Percentiles rank a stretch among this genome's conserved stretches.
phyloP scores from a whole-genome alignment of 2,888 invertebrate species.

The Acrobasis suavella region DNA sequence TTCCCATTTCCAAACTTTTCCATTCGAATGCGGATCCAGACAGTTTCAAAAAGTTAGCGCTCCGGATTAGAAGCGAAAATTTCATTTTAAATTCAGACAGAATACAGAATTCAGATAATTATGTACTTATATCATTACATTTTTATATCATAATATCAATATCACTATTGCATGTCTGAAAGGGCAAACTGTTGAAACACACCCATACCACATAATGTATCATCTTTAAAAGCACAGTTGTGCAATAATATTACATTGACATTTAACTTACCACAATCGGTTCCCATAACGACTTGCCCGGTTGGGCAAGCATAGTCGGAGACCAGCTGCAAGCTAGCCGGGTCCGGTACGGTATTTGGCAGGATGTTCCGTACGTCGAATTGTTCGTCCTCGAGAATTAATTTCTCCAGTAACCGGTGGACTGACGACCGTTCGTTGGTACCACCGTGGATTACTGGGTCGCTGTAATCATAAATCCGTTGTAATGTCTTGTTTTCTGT shows the following conservation, averaged over 20 bases:
- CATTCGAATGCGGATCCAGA: too few relatives aligned
- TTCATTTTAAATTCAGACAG: too few relatives aligned
- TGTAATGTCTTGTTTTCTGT: not conserved
- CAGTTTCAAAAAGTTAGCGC: too few relatives aligned
- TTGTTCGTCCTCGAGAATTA: conserved; percentile 96
- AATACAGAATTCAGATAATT: too few relatives aligned
- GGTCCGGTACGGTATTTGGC: conserved; percentile 97
- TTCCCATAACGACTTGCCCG: conserved; percentile 96
- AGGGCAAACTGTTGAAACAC: too few relatives aligned
- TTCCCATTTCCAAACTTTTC: too few relatives aligned
- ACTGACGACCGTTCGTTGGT: conserved; percentile 94
- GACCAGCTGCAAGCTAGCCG: conserved; percentile 91
- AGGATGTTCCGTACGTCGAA: conserved; percentile 96
- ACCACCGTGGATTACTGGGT: conserved; percentile 93
- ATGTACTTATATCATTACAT: too few relatives aligned
- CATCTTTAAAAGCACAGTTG: too few relatives aligned
- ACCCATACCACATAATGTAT: too few relatives aligned
- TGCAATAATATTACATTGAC: too few relatives aligned
- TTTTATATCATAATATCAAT: too few relatives aligned
- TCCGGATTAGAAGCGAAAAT: too few relatives aligned
- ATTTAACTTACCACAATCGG: conserved; percentile 94
- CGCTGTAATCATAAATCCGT: conserved; percentile 79
- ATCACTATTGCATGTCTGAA: not conserved
- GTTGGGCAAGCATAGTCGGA: conserved; percentile 96
- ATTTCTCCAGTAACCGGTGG: conserved; percentile 91